Base-by-base conservation (phyloP, 2,113 vertebrate genomes). In the Neoarius graeffei region DNA sequence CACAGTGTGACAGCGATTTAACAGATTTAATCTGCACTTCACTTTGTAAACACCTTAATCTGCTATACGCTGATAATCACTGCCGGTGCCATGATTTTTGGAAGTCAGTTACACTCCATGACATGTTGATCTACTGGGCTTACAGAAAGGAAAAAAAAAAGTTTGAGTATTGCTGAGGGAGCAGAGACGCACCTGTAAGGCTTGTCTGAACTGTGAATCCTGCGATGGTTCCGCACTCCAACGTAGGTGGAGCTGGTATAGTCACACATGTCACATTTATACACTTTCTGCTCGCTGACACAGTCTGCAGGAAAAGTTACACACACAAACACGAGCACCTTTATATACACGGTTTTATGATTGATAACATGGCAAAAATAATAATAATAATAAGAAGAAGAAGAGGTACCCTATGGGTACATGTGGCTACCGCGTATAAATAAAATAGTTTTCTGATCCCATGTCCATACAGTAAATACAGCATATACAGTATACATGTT, bases 221-320 rank as follows among this genome's bases (percentile, higher is more conserved):
- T 95, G n/a, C 98, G 94, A 93, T 99, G 98, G 88, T 99, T 99
- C 67, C 98, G 94, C 77, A 99, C 98, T 0, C 98, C 98, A 0
- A 99, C 97, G 0, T 99, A 99, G 0, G 98, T 99, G 0, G 97
- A 96, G 90, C 98, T 99, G 48, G 97, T 97, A 91, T 99, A 99
- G 87, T 97, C 96, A 67, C 98, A 99, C 0, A 97, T 95, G 0
- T 99, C 98, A 25, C 98, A 99, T 91, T 97, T 96, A 67, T 96
- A 98, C 92, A 97, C 92, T 87, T 98, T 99, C 92, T 96, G 97
- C 83, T 93, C 23, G 0, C 85, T 83, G 17, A 81, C 67, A 10
- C 56, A 27, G 30, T 94, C 95, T 95, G 90, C 67, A 52, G 13
- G n/a, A 84, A 20, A 79, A n/a, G 64, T 35, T 4, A 42, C 56